Percentiles rank a stretch among this genome's conserved stretches.
Evolutionary conservation across 2,888 invertebrate species (phyloP).

Genomic region (Hydrotaea cyrtoneurina): DNA sequence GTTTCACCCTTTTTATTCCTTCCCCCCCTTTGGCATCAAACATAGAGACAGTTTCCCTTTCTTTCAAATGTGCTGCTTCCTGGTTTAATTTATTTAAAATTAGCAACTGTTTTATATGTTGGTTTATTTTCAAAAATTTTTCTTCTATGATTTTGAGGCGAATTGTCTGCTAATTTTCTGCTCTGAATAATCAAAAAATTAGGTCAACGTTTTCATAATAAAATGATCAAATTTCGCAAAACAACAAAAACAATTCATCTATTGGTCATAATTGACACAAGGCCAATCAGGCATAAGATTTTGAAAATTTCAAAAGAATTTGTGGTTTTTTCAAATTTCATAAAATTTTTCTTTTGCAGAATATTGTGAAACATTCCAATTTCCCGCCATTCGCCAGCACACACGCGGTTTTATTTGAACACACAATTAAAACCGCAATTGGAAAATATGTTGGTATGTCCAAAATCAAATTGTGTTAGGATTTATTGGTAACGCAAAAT

Average conservation of each 20-base stretch:
- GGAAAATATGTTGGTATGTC: background rate
- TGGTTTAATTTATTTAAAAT: too few species aligned
- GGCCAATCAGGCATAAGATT: slow-evolving; percentile 34
- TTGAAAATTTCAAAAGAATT: background rate
- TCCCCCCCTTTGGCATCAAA: too few species aligned
- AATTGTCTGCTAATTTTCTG: background rate
- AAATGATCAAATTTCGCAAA: background rate
- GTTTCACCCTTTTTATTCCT: too few species aligned
- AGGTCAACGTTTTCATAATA: slow-evolving; percentile 27
- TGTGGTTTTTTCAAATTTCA: background rate
- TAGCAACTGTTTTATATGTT: too few species aligned
- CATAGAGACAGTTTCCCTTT: too few species aligned
- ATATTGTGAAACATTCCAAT: slow-evolving; percentile 18
- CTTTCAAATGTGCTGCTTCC: too few species aligned
- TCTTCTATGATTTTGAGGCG: background rate
- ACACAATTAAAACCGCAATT: slow-evolving; percentile 27
- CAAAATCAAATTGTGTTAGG: background rate
- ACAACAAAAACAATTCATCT: background rate
- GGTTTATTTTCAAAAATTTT: slow-evolving; percentile 18
- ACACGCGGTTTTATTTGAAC: background rate
- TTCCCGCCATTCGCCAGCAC: background rate
- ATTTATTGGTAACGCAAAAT: slow-evolving; percentile 20
- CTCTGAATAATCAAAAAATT: background rate
- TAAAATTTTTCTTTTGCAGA: background rate
- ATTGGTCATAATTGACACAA: slow-evolving; percentile 16